phyloP scores from a whole-genome alignment of 2,888 invertebrate species.

The Alloplasta piceator region DNA sequence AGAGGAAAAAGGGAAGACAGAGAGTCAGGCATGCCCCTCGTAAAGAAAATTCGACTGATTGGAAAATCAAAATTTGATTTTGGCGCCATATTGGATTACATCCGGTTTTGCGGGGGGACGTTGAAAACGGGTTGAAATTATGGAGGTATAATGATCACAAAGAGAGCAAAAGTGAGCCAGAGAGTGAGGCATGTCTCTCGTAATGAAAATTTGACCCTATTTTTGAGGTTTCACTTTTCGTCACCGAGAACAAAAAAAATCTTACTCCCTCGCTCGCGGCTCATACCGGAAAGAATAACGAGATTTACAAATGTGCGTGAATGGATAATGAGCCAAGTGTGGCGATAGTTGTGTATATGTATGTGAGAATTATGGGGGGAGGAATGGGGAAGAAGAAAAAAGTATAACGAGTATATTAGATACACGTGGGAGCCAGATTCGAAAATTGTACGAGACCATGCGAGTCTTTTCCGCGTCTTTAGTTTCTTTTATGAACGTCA shows the following conservation, averaged over 20 bases:
- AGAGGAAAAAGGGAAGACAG: no score
- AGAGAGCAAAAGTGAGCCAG: no score
- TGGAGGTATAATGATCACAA: neutral
- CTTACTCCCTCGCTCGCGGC: neutral
- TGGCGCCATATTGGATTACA: no score
- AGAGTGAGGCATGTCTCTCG: no score
- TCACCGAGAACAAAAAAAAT: neutral
- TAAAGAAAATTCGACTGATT: no score
- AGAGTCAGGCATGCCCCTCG: no score
- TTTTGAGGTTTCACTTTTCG: neutral
- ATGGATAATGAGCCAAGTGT: slow-evolving; percentile 52
- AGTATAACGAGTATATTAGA: slow-evolving; percentile 40
- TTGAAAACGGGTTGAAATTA: slow-evolving; percentile 28
- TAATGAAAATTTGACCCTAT: neutral
- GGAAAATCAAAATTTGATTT: no score
- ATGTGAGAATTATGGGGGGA: slow-evolving; percentile 57
- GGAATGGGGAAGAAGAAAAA: slow-evolving; percentile 3
- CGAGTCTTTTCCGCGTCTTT: slow-evolving; percentile 3
- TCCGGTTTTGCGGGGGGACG: neutral
- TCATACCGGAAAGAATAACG: slow-evolving; percentile 43
- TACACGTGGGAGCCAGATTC: slow-evolving; percentile 64
- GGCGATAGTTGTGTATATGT: neutral
- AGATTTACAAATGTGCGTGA: slow-evolving; percentile 54
- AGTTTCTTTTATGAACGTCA: slow-evolving; percentile 7
- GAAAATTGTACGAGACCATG: neutral